Percentiles rank a stretch among this genome's conserved stretches.
These are phyloP conservation scores for Polyploca ridens DNA, from an alignment of 2,888 invertebrate genomes.

Conservation along the genomic window DNA sequence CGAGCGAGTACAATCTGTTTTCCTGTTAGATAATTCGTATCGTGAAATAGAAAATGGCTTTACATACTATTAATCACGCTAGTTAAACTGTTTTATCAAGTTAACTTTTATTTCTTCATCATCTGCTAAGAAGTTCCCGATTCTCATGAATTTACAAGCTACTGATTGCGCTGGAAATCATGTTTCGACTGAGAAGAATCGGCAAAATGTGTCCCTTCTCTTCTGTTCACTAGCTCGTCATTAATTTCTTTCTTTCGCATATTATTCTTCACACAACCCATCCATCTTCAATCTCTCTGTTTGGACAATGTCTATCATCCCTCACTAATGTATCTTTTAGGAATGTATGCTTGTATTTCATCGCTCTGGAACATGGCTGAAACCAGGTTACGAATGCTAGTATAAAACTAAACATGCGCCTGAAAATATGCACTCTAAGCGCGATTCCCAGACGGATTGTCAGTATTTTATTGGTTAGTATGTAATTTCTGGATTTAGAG, in stretches of 20 bases:
- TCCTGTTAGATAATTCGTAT: slow-evolving; percentile 12
- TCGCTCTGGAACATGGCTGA: not conserved
- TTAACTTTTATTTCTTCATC: not conserved
- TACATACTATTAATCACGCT: not conserved
- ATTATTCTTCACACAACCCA: no score
- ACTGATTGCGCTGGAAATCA: no score
- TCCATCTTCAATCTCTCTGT: no score
- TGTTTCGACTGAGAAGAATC: no score
- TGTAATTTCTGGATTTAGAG: not conserved
- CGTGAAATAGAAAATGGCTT: slow-evolving; percentile 3
- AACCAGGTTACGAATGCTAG: not conserved
- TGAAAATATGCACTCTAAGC: not conserved
- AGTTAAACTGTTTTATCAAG: not conserved
- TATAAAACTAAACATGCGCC: not conserved
- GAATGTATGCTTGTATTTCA: no score
- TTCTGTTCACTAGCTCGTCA: no score
- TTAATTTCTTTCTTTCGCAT: no score
- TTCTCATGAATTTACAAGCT: no score
- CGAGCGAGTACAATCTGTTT: slow-evolving; percentile 3
- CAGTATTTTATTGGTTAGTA: not conserved
- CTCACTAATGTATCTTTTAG: not conserved
- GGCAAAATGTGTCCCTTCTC: no score
- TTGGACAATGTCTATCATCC: no score
- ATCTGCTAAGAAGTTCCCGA: no score
- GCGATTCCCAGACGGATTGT: not conserved